Percentiles rank a stretch among this genome's conserved stretches.
phyloP scores from a whole-genome alignment of 2,113 vertebrate genomes.

The Cercocebus atys region DNA sequence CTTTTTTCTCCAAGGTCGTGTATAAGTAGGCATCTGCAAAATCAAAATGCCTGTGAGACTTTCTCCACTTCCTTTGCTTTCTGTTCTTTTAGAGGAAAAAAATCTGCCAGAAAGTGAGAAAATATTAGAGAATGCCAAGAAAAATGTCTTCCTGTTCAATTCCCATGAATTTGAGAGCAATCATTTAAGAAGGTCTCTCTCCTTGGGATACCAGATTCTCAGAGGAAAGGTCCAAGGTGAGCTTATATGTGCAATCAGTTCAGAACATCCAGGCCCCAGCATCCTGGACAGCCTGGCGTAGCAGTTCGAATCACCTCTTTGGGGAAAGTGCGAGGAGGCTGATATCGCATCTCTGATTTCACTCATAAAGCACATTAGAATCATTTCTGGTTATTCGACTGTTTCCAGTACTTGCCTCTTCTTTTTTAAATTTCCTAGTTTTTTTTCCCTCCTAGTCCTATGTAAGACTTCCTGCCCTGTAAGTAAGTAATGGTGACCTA shows the following conservation, averaged over 20 bases:
- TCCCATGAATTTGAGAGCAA: conserved; percentile 46
- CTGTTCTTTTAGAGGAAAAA: conserved; percentile 51
- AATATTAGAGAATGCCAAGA: conserved; percentile 70
- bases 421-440: neutral
- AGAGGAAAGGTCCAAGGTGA: conserved; percentile 23
- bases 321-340: neutral
- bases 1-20: neutral
- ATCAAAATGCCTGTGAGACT: conserved; percentile 42
- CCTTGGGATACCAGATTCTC: neutral
- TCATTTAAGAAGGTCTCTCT: conserved; percentile 15
- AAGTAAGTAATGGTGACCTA: neutral
- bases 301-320: neutral
- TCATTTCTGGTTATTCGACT: conserved; percentile 14
- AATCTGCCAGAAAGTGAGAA: conserved; percentile 64
- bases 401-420: neutral
- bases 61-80: conserved; percentile 46
- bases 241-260: neutral
- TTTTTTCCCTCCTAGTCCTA: neutral
- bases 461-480: neutral
- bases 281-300: neutral
- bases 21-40: conserved; percentile 42
- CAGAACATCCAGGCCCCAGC: neutral
- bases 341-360: conserved; percentile 18
- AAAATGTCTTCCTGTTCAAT: conserved; percentile 64
- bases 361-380: neutral